Conservation (phyloP, 2,797 vertebrate species). For the Florisuga fusca region DNA sequence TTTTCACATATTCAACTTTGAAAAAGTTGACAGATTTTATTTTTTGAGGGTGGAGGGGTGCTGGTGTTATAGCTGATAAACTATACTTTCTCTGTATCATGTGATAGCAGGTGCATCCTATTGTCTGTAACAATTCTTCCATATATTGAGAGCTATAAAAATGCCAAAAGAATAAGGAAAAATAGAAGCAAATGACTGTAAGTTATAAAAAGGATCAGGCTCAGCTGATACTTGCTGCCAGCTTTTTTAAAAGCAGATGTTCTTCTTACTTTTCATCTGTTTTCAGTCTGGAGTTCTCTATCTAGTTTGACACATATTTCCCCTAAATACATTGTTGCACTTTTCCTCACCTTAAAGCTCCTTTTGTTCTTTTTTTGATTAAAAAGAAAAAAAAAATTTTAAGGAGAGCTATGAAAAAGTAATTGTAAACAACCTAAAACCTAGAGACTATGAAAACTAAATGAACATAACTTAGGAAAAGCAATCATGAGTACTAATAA, state of each 20-base stretch:
- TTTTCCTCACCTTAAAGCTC: background rate
- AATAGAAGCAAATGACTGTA: slow-evolving; percentile 1
- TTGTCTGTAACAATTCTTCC: background rate
- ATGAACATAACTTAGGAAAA: background rate
- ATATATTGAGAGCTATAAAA: background rate
- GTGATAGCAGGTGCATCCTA: background rate
- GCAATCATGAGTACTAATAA: background rate
- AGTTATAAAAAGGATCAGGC: background rate
- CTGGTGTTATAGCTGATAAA: background rate
- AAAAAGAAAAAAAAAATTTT: too few species aligned
- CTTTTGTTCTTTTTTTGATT: background rate
- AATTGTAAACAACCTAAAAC: background rate
- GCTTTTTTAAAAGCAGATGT: slow-evolving; percentile 17
- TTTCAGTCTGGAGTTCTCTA: slow-evolving; percentile 15
- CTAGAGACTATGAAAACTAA: background rate
- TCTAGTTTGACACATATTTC: background rate
- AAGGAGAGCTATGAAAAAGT: background rate
- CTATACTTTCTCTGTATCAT: background rate
- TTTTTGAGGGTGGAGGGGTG: background rate
- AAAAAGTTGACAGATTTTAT: background rate
- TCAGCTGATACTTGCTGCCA: slow-evolving; percentile 11
- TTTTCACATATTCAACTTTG: background rate
- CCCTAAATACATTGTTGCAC: background rate
- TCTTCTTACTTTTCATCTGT: slow-evolving; percentile 11
- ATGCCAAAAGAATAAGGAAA: slow-evolving; percentile 6